Conservation (phyloP, 2,888 invertebrate species). For the Cephus pygmeus region DNA sequence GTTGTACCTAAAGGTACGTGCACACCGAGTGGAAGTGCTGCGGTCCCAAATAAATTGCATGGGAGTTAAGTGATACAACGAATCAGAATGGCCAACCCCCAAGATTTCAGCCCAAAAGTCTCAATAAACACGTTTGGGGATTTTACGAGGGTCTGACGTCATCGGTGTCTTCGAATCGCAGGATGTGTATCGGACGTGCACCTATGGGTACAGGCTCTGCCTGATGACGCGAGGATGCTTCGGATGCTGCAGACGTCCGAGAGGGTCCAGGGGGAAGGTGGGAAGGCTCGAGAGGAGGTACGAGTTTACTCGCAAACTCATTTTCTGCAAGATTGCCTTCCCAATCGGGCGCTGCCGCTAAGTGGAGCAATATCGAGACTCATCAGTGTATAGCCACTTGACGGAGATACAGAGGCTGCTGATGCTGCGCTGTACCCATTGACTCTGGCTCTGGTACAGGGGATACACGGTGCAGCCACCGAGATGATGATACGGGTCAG, state of each 20-base stretch:
- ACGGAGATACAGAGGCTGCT: background rate
- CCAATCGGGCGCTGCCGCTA: background rate
- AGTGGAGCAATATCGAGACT: slow-evolving; percentile 18
- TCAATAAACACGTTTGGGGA: background rate
- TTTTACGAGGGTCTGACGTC: background rate
- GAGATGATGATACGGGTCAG: background rate
- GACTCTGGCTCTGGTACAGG: background rate
- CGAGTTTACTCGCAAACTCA: slow-evolving; percentile 3
- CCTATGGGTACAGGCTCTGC: background rate
- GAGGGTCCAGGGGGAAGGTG: background rate
- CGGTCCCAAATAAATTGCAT: background rate
- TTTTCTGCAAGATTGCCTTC: slow-evolving; percentile 7
- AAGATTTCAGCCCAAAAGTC: background rate
- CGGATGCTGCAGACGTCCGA: background rate
- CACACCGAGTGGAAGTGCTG: background rate
- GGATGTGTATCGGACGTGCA: background rate
- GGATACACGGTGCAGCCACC: background rate
- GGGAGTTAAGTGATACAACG: background rate
- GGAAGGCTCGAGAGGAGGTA: background rate
- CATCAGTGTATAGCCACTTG: slow-evolving; percentile 14
- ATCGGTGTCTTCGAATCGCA: background rate
- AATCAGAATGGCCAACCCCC: background rate
- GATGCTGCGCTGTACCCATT: background rate
- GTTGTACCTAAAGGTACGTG: background rate
- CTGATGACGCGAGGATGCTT: background rate